These are phyloP conservation scores for Excalfactoria chinensis DNA, from an alignment of 2,113 vertebrate genomes.

Conservation along the genomic window DNA sequence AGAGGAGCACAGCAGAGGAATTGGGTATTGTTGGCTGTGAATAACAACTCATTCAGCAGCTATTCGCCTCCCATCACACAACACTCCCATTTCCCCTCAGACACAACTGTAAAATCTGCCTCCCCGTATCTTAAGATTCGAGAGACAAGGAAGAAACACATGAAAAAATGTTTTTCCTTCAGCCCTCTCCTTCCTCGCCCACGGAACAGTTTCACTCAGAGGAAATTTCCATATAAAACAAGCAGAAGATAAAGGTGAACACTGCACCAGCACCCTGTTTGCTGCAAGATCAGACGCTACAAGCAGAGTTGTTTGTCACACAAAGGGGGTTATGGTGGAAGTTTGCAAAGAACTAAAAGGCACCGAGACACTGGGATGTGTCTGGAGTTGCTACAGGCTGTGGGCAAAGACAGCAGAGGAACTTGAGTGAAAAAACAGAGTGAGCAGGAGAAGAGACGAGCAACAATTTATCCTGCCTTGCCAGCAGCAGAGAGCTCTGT, in stretches of 20 bases:
- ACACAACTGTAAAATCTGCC: not conserved
- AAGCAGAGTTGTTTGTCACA: not conserved
- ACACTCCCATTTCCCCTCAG: not conserved
- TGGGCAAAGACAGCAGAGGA: not conserved
- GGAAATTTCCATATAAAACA: constrained; percentile 24
- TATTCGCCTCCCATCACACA: not conserved
- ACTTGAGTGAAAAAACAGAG: not conserved
- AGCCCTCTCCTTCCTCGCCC: not conserved
- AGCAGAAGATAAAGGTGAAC: not conserved
- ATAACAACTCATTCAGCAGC: not conserved
- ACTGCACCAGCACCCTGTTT: rapidly evolving
- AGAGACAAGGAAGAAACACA: not conserved
- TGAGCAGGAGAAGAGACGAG: not conserved
- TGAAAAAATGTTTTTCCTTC: not conserved
- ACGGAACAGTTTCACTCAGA: not conserved
- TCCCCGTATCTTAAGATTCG: not conserved
- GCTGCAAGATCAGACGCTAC: not conserved
- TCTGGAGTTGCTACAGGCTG: not conserved
- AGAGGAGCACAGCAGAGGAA: not conserved
- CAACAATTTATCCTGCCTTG: not conserved
- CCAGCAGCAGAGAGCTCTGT: not conserved
- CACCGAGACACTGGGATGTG: rapidly evolving
- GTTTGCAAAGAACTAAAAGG: not conserved
- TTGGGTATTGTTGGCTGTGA: rapidly evolving
- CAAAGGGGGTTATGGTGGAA: not conserved